Evolutionary conservation across 2,888 invertebrate genomes (phyloP).

Genomic region (Phymatocera aterrima): DNA sequence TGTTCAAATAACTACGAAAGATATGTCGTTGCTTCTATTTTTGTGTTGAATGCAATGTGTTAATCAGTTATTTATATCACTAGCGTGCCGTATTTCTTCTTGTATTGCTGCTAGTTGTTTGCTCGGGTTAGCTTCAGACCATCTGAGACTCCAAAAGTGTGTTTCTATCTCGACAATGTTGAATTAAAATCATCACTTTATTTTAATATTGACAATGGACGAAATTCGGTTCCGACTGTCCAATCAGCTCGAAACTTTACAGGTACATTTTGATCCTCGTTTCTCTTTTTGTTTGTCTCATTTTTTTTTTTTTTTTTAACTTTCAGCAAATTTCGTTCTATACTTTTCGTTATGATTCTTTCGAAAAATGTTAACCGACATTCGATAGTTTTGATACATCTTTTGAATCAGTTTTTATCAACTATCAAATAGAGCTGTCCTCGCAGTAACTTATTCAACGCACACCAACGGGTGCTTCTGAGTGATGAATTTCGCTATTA

Average conservation of each 20-base stretch:
- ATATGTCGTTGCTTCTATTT: conserved; percentile 65
- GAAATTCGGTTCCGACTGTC: conserved; percentile 70
- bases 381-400: not conserved
- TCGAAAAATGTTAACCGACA: not conserved
- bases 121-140: conserved; percentile 25
- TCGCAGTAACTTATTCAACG: not conserved
- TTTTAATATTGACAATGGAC: conserved; percentile 63
- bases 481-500: not conserved
- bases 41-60: conserved; percentile 67
- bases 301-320: not conserved
- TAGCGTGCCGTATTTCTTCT: conserved; percentile 63
- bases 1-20: conserved; percentile 11
- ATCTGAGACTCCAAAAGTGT: conserved; percentile 27
- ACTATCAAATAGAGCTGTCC: not conserved
- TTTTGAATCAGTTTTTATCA: not conserved
- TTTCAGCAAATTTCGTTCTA: not conserved
- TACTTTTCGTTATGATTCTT: too few relatives aligned
- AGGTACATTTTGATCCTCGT: too few relatives aligned
- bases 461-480: not conserved
- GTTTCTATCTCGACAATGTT: conserved; percentile 46
- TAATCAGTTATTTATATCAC: conserved; percentile 72
- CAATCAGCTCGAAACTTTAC: conserved; percentile 68
- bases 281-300: conserved; percentile 35
- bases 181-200: conserved; percentile 45
- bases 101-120: conserved; percentile 55